Conservation (phyloP, 2,797 vertebrate genomes). For the Tragopan temminckii region DNA sequence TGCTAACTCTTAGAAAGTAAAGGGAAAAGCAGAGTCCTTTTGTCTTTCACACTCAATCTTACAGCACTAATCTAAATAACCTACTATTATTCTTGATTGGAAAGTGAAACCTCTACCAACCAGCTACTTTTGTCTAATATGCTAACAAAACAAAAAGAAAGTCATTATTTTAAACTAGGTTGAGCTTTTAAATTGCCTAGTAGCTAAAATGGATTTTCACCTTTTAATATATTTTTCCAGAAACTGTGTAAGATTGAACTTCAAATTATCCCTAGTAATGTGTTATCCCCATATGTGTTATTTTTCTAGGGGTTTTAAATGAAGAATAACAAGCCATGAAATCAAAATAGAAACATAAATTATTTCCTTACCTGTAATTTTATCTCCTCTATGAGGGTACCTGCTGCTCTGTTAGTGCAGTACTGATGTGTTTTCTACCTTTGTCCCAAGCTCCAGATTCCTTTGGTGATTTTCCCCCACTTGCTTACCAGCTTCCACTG, state of each 20-base stretch:
- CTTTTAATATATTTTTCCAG: background rate
- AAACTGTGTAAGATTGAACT: background rate
- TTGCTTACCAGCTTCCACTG: slow-evolving; percentile 60
- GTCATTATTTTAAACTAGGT: background rate
- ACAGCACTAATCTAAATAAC: background rate
- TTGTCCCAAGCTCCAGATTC: slow-evolving; percentile 67
- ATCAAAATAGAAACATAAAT: slow-evolving; percentile 40
- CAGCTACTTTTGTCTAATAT: background rate
- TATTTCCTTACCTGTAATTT: slow-evolving; percentile 67
- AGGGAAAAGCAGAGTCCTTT: background rate
- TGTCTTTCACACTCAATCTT: background rate
- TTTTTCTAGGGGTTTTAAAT: background rate
- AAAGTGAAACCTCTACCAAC: background rate
- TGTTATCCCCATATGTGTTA: background rate
- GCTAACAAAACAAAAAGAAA: background rate
- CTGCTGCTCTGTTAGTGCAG: slow-evolving; percentile 58
- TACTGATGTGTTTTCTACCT: slow-evolving; percentile 70
- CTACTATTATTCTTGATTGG: background rate
- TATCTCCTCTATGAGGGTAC: slow-evolving; percentile 63
- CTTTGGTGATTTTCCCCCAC: slow-evolving; percentile 59
- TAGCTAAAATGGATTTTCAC: background rate
- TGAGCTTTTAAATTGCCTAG: background rate
- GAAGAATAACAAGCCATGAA: background rate
- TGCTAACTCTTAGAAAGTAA: background rate
- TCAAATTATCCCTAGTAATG: background rate